Percentiles rank a stretch among this genome's conserved stretches.
phyloP scores from a whole-genome alignment of 92 coral and sea anemone genomes.

The Zoanthus gigantus region DNA sequence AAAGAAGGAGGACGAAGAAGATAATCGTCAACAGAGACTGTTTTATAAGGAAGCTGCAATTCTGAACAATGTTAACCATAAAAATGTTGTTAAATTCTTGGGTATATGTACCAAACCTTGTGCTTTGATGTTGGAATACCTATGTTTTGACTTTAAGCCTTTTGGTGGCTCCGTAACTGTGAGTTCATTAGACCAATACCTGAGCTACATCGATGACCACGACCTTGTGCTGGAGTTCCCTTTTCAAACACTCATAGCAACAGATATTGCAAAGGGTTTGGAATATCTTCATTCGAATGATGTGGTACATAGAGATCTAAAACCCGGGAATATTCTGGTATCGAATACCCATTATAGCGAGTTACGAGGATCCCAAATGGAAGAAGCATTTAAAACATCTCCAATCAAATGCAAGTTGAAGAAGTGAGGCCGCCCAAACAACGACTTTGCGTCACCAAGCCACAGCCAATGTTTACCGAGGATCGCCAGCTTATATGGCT shows the following conservation, averaged over 20 bases:
- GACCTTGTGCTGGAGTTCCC: constrained; percentile 30
- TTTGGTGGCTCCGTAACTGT: constrained; percentile 39
- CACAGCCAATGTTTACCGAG: constrained; percentile 20
- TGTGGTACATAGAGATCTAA: constrained; percentile 19
- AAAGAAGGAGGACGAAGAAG: constrained; percentile 38
- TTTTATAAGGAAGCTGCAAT: constrained; percentile 57
- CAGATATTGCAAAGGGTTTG: constrained; percentile 15
- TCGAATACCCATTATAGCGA: constrained; percentile 6
- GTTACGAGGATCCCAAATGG: constrained; percentile 3
- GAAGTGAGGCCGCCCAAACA: constrained; percentile 1
- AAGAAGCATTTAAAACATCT: not conserved
- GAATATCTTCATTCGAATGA: constrained; percentile 11
- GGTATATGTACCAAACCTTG: constrained; percentile 31
- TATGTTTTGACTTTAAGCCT: constrained; percentile 45
- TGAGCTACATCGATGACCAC: constrained; percentile 32
- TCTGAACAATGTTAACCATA: constrained; percentile 14
- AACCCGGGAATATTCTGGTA: constrained; percentile 18
- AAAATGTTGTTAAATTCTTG: constrained; percentile 26
- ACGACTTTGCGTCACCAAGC: not conserved
- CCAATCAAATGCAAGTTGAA: constrained; percentile 2
- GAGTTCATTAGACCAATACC: constrained; percentile 15
- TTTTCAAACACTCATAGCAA: constrained; percentile 19
- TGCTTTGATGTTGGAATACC: constrained; percentile 21
- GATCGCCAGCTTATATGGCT: constrained; percentile 22
- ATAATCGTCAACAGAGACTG: constrained; percentile 18